Conservation (phyloP, 1,140 invertebrate genomes). For the Aricia agestis region DNA sequence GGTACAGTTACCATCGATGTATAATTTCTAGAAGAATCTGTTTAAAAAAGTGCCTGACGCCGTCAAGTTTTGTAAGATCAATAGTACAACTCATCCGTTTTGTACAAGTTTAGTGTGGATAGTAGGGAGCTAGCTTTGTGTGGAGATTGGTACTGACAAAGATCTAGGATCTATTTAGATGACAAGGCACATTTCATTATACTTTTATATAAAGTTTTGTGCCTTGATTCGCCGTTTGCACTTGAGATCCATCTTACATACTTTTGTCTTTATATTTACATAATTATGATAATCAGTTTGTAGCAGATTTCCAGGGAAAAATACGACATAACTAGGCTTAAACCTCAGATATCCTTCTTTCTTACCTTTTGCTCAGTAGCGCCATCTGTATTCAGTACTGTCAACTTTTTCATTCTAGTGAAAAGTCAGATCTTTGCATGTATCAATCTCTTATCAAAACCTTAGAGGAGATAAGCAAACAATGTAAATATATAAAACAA, state of each 20-base stretch:
- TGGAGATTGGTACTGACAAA: not conserved
- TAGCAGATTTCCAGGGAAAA: no score
- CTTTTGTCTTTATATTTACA: no score
- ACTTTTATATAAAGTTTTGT: no score
- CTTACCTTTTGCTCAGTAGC: no score
- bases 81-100: conserved; percentile 20
- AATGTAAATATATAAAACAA: conserved; percentile 55
- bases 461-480: conserved; percentile 21
- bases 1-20: not conserved
- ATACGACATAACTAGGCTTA: no score
- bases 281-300: no score
- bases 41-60: conserved; percentile 16
- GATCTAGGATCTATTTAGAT: not conserved
- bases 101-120: conserved; percentile 19
- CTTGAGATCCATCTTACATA: no score
- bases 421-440: not conserved
- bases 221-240: no score
- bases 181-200: not conserved
- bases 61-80: conserved; percentile 15
- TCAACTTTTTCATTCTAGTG: not conserved
- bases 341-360: no score
- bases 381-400: no score
- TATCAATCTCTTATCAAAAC: conserved; percentile 10
- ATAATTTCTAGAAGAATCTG: not conserved
- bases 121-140: not conserved